These are phyloP conservation scores for Emys orbicularis DNA, from an alignment of 2,797 vertebrate species.

Conservation along the genomic window DNA sequence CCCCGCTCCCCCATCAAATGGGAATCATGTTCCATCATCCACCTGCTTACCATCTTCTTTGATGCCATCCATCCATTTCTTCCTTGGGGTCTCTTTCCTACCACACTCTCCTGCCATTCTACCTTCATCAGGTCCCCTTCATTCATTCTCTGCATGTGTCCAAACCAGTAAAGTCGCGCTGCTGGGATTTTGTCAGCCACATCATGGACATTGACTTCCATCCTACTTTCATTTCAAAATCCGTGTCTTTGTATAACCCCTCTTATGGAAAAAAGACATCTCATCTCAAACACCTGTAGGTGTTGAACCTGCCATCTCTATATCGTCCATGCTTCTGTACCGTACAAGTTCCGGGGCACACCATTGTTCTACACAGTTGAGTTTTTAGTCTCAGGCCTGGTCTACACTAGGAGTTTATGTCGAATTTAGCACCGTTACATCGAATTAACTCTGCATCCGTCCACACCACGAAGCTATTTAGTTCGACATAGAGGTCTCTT, in stretches of 20 bases:
- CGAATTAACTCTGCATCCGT: too few relatives aligned
- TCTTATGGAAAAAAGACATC: background rate
- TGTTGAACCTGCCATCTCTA: background rate
- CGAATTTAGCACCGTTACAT: too few relatives aligned
- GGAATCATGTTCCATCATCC: background rate
- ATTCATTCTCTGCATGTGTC: background rate
- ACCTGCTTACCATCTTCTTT: background rate
- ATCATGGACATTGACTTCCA: background rate
- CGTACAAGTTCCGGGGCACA: background rate
- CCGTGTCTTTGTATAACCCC: background rate
- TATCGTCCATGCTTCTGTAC: background rate
- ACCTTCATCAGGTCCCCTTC: background rate
- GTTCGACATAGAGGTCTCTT: too few relatives aligned
- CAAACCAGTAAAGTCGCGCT: background rate
- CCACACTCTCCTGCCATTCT: background rate
- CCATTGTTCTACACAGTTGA: background rate
- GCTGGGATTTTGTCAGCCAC: background rate
- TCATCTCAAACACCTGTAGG: background rate
- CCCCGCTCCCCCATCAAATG: background rate
- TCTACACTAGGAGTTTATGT: too few relatives aligned
- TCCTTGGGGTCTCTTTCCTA: background rate
- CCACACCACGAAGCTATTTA: too few relatives aligned
- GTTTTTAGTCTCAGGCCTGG: background rate
- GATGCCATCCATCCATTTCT: background rate
- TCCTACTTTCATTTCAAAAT: background rate